Percentiles rank a stretch among this genome's conserved stretches.
Conservation (phyloP, 2,113 vertebrate genomes). For the Chaetops frenatus region DNA sequence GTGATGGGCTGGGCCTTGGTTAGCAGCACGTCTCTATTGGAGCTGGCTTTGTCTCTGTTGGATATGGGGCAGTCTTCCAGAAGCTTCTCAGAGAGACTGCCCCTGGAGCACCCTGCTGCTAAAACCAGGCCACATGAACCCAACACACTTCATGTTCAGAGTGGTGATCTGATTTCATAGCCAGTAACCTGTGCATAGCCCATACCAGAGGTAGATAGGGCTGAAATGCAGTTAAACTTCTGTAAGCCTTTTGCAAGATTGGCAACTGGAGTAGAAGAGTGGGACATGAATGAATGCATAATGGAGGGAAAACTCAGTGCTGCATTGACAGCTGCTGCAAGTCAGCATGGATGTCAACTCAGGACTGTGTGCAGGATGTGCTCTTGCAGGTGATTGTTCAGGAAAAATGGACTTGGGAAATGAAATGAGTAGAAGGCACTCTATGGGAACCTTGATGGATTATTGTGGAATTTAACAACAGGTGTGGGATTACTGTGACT, state of each 20-base stretch:
- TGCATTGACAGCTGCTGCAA: background rate
- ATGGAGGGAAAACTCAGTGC: background rate
- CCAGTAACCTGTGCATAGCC: background rate
- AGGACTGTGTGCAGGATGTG: background rate
- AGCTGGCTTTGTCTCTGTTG: background rate
- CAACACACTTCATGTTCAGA: background rate
- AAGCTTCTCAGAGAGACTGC: background rate
- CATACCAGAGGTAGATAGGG: rapidly evolving
- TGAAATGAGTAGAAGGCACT: background rate
- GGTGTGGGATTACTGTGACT: background rate
- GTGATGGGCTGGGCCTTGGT: background rate
- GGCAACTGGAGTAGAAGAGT: background rate
- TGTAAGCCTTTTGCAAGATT: background rate
- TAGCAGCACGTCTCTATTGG: rapidly evolving
- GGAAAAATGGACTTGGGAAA: background rate
- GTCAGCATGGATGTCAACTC: background rate
- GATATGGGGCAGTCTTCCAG: background rate
- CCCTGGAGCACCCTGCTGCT: background rate
- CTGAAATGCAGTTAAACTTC: background rate
- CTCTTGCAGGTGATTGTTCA: background rate
- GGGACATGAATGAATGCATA: background rate
- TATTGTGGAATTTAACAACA: background rate
- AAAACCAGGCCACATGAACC: background rate
- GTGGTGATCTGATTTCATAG: background rate
- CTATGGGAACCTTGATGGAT: background rate